phyloP scores from a whole-genome alignment of 1,140 invertebrate genomes.

The Brachionus rubens region DNA sequence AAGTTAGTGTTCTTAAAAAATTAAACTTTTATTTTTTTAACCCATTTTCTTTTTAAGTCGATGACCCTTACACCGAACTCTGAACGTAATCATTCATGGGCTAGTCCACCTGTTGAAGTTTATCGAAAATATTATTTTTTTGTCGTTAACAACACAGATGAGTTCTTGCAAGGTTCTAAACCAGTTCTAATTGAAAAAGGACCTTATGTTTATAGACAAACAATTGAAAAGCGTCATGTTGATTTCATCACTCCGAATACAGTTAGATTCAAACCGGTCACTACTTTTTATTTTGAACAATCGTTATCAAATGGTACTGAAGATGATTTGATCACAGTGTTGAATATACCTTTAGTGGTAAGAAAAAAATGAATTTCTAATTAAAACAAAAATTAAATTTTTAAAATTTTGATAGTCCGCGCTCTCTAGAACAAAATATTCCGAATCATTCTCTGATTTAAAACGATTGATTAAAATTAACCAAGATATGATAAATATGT shows the following conservation, averaged over 20 bases:
- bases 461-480: conserved; percentile 9
- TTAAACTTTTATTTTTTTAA: background rate
- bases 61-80: background rate
- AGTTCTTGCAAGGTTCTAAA: background rate
- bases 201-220: conserved; percentile 17
- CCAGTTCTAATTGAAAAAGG: conserved; percentile 1
- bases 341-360: conserved; percentile 25
- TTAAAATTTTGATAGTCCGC: too few species aligned
- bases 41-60: background rate
- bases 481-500: too few species aligned
- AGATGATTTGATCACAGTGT: background rate
- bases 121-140: conserved; percentile 20
- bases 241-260: background rate
- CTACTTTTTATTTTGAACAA: background rate
- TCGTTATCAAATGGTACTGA: background rate
- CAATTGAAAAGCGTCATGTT: background rate
- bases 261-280: background rate
- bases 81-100: background rate
- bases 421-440: too few species aligned
- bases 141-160: background rate
- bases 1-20: background rate
- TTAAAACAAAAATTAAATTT: background rate
- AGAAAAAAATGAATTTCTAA: background rate
- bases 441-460: background rate
- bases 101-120: background rate